Base-by-base conservation (phyloP, 2,797 vertebrate genomes). In the Coccyzus lansbergi region DNA sequence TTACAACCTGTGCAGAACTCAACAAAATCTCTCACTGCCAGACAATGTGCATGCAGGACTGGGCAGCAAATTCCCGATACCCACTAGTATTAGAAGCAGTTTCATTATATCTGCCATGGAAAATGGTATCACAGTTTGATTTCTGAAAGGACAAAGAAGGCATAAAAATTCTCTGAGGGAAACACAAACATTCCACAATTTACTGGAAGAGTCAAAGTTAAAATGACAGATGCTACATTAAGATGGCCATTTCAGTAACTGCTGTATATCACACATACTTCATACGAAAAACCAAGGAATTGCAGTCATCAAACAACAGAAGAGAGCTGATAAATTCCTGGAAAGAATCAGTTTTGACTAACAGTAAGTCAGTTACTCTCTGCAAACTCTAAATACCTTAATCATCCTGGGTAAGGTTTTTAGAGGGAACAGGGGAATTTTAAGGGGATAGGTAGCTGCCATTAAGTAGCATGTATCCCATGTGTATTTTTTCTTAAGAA, bases 1-100 rank as follows among this genome's bases (percentile, higher is more conserved):
- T 58, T 89, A 71, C 38, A 85, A 36, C 7, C 7, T 20, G 2
- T 12, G 31, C 63, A 53, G 46, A 82, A 53, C 70, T 85, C 69
- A 79, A 69, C 69, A 92, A 90, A 92, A 93, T 34, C 68, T 51
- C 11, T 95, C 49, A 29, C 76, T 80, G 26, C 19, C 34, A 82
- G 51, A 62, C 7, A 4, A 53, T 17, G 18, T 10, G 34, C 38
- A 31, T 6, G 15, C 44, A 48, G 60, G 51, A 55, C 44, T 7
- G 12, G 65, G 31, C 16, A 62, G 31, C 4, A 76, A 82, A 52
- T 33, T 81, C 28, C 60, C 40, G 19, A 29, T 24, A 56, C 2
- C 7, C 56, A 3, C 24, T 52, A 48, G 15, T 40, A 79, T 5
- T 17, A 79, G 59, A 36, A 59, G 25, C 4, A 26, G 33, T 44